Base-by-base conservation (phyloP, 2,113 vertebrate species). In the Hiodon tergisus region DNA sequence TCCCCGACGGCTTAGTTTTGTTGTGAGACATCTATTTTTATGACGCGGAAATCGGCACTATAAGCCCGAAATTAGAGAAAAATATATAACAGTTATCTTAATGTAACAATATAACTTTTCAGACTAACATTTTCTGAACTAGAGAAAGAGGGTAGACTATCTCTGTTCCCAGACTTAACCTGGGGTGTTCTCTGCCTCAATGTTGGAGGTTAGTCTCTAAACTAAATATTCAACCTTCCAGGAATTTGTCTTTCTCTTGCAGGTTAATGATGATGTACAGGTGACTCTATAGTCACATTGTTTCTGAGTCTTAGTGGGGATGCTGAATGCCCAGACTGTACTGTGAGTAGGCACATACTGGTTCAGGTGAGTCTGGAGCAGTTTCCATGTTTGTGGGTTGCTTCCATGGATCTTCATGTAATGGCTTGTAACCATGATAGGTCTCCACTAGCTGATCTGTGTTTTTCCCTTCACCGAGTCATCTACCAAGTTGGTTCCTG, bases 131-230 rank as follows among this genome's bases (percentile, higher is more conserved):
- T 59, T 46, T 16, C 69, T 71, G 47, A 73, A 66, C 72, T 73
- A 69, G 66, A 55, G 66, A 75, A 59, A 69, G 53, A 75, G 74
- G 66, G 66, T 69, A 60, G 66, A 75, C 53, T 69, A 31, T 66
- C 66, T 60, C 74, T 16, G 7, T 67, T 75, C 65, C 46, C 73
- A 68, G 63, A 67, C 73, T 52, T 47, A 58, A 75, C 73, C 65
- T 74, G 73, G 74, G 66, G 53, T 9, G 54, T 75, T 69, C 60
- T 75, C 13, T 75, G 74, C 74, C 53, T 66, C 66, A 69, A 52
- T 51, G 11, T 51, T 4, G 5, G 13, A 31, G 57, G 74, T 59
- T 75, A 75, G 74, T 58, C 74, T 67, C 53, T 68, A 69, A 5
- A 75, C 65, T 16, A 60, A 17, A 70, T 8, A 3, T n/a, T n/a